Base-by-base conservation (phyloP, 2,888 invertebrate genomes). In the Philereme vetulata region DNA sequence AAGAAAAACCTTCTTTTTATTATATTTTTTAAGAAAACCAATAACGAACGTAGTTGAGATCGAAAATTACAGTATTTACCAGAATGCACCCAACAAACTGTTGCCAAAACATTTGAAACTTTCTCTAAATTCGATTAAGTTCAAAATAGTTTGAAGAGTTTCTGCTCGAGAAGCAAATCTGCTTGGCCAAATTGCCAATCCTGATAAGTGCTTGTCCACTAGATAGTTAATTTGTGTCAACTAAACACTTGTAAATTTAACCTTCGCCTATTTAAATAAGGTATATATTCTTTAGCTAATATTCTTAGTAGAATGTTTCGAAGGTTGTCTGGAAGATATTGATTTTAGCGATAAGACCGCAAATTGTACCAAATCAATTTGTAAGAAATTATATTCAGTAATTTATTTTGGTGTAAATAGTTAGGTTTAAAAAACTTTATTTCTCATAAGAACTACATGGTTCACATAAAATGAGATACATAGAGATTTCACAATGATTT, bases 181-280 rank as follows among this genome's bases (percentile, higher is more conserved):
- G 71, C 66, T 71, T 82, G 1, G 86, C 88, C 87, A 87, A 89
- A 89, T 87, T 84, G 86, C 76, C 88, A 89, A 89, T 89, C 79
- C 78, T 58, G 70, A 70, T 78, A 80, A 89, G 88, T 87, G 83
- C 46, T 67, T 75, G 72, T 80, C 75, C 70, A 66, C 71, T 71
- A 36, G 65, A 70, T 73, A 44, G 62, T 63, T 70, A 71, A 68
- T 69, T 69, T 65, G 65, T 62, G 67, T 63, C 69, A 75, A 81
- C 71, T 77, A 51, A 67, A 72, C 61, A 64, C 57, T 60, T 66
- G 52, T 11, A 51, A 61, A 65, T 68, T 56, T 56, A 62, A 65
- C 51, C 67, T 62, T 61, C 52, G 50, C 38, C 50, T 34, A 51
- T 62, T 38, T 56, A 51, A 53, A 8, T 36, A 36, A 36, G 35